These are phyloP conservation scores for Collichthys lucidus DNA, from an alignment of 2,113 vertebrate genomes.

Conservation along the genomic window DNA sequence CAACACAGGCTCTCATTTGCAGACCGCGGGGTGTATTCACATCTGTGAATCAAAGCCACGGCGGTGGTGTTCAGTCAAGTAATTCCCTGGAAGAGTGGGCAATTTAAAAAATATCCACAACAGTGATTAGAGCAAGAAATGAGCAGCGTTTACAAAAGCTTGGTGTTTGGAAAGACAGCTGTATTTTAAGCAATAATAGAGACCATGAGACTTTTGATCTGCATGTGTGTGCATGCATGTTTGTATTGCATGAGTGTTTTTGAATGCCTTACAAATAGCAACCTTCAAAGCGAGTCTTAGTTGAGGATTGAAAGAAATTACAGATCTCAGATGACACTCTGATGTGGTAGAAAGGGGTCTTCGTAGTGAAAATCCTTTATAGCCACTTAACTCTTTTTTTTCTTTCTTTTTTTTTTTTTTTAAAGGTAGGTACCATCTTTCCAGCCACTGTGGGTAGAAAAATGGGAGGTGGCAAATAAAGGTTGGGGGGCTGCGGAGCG, in stretches of 20 bases:
- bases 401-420: conserved; percentile 19
- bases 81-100: conserved; percentile 58
- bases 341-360: conserved; percentile 26
- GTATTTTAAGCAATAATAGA: conserved; percentile 49
- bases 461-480: conserved; percentile 14
- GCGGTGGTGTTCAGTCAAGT: conserved; percentile 51
- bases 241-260: conserved; percentile 27
- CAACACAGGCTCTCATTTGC: conserved; percentile 70
- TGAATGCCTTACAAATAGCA: conserved; percentile 13
- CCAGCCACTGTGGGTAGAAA: conserved; percentile 27
- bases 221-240: conserved; percentile 32
- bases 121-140: conserved; percentile 75
- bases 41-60: conserved; percentile 72
- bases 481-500: neutral
- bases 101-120: conserved; percentile 66
- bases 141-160: conserved; percentile 41
- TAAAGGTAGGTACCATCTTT: conserved; percentile 21
- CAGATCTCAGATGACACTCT: conserved; percentile 25
- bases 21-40: conserved; percentile 66
- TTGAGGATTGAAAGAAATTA: conserved; percentile 37
- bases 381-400: neutral
- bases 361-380: neutral
- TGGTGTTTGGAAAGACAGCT: conserved; percentile 43
- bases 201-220: conserved; percentile 59
- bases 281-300: conserved; percentile 47